phyloP scores from a whole-genome alignment of 2,888 invertebrate genomes.

The Linyphia triangularis region DNA sequence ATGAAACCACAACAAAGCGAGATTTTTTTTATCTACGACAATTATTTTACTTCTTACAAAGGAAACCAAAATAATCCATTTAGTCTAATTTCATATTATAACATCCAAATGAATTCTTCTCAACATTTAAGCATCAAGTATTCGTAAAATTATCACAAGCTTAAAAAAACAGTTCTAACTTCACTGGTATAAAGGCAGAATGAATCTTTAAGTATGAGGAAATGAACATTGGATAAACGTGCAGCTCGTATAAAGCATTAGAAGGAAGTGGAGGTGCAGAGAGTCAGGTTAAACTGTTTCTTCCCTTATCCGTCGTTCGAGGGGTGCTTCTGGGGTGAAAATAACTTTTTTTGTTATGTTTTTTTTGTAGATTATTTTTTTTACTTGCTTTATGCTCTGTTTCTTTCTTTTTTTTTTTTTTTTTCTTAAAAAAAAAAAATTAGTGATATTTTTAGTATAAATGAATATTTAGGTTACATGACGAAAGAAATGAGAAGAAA shows the following conservation, averaged over 20 bases:
- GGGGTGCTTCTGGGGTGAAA: constrained; percentile 44
- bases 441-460: no score
- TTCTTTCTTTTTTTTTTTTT: no score
- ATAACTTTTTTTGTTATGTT: background rate
- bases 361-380: background rate
- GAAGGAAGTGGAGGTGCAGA: constrained; percentile 35
- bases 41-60: no score
- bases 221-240: constrained; percentile 1
- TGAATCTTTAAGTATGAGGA: background rate
- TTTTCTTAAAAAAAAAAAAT: no score
- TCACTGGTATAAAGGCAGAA: background rate
- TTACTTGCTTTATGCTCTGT: background rate
- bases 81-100: background rate
- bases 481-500: no score
- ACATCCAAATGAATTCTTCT: background rate
- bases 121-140: background rate
- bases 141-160: background rate
- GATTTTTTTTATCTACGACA: no score
- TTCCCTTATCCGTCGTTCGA: constrained; percentile 46
- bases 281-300: constrained; percentile 31
- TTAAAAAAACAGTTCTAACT: no score
- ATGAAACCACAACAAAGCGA: no score
- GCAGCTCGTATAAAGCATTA: constrained; percentile 28
- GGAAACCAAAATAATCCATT: no score
- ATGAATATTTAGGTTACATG: no score